Evolutionary conservation across 2,888 invertebrate genomes (phyloP).

Genomic region (Spisula subtruncata): DNA sequence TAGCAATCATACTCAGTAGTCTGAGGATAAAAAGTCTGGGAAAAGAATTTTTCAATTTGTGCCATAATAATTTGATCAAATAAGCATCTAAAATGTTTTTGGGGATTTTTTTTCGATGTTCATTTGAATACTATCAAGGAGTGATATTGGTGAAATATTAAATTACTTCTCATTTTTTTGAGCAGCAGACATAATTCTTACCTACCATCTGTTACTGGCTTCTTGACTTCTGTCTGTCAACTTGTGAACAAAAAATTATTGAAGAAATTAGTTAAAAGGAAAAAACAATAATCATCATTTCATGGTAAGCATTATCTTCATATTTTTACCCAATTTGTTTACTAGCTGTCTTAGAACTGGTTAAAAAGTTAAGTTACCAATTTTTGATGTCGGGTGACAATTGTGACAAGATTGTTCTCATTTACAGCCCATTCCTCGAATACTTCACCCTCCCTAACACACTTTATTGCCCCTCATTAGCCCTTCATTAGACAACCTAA

Average conservation of each 20-base stretch:
- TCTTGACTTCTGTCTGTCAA: background rate
- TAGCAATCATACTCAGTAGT: background rate
- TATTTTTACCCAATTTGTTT: no score
- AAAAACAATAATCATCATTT: no score
- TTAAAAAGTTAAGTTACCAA: no score
- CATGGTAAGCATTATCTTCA: no score
- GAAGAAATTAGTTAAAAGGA: no score
- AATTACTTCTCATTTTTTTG: background rate
- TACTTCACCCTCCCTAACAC: background rate
- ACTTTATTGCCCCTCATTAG: slow-evolving; percentile 13
- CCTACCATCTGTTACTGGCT: background rate
- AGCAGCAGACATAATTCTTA: background rate
- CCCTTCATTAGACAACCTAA: slow-evolving; percentile 4
- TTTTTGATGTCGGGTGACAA: slow-evolving; percentile 15
- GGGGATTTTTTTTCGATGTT: background rate
- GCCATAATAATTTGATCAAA: background rate
- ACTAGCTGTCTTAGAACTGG: no score
- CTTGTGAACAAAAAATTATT: background rate
- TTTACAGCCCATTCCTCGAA: background rate
- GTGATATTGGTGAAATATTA: background rate
- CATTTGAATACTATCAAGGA: background rate
- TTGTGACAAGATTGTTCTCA: background rate
- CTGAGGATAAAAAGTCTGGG: slow-evolving; percentile 11
- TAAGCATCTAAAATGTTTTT: background rate
- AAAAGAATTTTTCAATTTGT: slow-evolving; percentile 1